Conservation (phyloP, 2,113 vertebrate genomes). For the Bubo scandiacus region DNA sequence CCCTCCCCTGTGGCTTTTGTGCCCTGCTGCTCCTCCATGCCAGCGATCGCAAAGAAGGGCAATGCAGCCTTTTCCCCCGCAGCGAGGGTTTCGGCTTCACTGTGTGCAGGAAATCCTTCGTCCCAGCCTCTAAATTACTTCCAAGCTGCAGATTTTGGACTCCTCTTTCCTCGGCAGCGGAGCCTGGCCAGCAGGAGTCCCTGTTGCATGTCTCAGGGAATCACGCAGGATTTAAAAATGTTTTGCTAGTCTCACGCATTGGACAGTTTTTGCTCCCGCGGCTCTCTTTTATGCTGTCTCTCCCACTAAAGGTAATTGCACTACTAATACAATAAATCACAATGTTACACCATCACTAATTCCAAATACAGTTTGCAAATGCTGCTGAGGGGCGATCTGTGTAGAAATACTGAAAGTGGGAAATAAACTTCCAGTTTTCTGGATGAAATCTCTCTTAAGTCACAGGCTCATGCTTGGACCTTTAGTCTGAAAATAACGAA, state of each 20-base stretch:
- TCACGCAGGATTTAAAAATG: background rate
- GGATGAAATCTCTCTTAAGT: background rate
- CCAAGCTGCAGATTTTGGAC: rapidly evolving
- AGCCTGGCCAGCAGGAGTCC: slow-evolving; percentile 57
- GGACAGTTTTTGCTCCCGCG: background rate
- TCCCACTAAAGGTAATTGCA: background rate
- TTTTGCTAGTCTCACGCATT: background rate
- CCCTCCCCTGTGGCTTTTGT: rapidly evolving
- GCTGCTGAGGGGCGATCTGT: background rate
- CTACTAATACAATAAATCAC: background rate
- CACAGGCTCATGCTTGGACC: background rate
- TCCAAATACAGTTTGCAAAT: background rate
- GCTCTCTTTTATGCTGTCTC: background rate
- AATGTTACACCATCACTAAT: background rate
- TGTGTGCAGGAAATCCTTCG: rapidly evolving
- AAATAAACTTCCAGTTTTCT: background rate
- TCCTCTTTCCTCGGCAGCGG: background rate
- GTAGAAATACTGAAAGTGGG: background rate
- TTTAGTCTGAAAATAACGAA: background rate
- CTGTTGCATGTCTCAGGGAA: slow-evolving; percentile 51
- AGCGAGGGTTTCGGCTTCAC: rapidly evolving
- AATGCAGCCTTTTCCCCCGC: rapidly evolving
- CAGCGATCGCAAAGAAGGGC: rapidly evolving
- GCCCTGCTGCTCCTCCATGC: background rate
- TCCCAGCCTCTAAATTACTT: background rate